Evolutionary conservation across 2,113 vertebrate species (phyloP), one percentile per base, ranked within the genome.

Genomic region (Acanthochromis polyacanthus): DNA sequence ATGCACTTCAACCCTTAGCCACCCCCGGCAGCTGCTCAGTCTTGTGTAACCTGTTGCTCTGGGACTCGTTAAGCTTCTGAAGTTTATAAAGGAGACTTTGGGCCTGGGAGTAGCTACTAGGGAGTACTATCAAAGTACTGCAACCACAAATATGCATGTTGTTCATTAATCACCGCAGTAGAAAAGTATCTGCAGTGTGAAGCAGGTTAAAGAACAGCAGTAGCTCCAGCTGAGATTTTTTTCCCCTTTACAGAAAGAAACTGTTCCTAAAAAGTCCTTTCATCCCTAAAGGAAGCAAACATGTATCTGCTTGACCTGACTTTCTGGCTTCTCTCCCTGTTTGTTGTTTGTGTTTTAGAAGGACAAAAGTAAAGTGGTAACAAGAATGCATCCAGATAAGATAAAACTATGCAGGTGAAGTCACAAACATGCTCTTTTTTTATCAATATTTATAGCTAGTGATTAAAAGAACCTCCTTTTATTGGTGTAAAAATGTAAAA

Each of bases 1-100:
- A 0, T 1, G 1, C 55, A 48, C 63, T 75, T 17, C 4, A 30
- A 30, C 4, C 30, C 30, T 30, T 30, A 1, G 25, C 25, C 25
- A 25, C 30, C 5, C 43, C 15, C 43, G 43, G 10, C 10, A 45
- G 10, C 17, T 6, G 46, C 17, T 48, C 46, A 55, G 25, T 25
- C 59, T 45, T 3, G 53, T 56, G 51, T 30, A 57, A 77, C 46
- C 68, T 30, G 56, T 59, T 70, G 51, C 30, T 56, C 40, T 2
- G 58, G 70, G 70, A 76, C 43, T 68, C 57, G 46, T 50, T 68
- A 66, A 15, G 64, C 22, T 40, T 15, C 5, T 1, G 1, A 56
- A 61, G 4, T 83, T 75, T 36, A 2, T 23, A 55, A 36, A 69
- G 3, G 28, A 61, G 30, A 4, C 23, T 65, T 36, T 20, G 8